phyloP scores from a whole-genome alignment of 2,888 invertebrate genomes.

The Mesodorylaimus sp. region DNA sequence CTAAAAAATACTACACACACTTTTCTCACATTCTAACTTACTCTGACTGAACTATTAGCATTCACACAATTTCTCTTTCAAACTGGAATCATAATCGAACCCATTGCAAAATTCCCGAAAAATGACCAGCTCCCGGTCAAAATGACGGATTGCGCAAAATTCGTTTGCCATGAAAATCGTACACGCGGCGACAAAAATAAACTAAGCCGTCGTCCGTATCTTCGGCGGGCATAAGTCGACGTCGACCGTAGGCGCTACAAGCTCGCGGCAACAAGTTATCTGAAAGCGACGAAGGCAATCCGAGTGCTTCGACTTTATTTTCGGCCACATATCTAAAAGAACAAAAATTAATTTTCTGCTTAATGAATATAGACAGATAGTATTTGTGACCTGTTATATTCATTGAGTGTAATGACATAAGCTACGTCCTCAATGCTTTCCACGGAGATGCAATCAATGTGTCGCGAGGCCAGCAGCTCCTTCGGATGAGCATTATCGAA shows the following conservation, averaged over 20 bases:
- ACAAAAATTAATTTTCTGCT: neutral
- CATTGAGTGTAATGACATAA: constrained; percentile 82
- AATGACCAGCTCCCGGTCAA: no score
- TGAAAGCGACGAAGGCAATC: neutral
- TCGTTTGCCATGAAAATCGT: constrained; percentile 75
- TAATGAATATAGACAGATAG: neutral
- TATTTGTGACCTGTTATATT: constrained; percentile 67
- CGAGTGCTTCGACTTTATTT: neutral
- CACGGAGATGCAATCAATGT: constrained; percentile 81
- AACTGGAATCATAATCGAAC: no score
- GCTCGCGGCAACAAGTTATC: neutral
- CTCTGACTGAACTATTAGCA: no score
- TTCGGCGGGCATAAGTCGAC: neutral
- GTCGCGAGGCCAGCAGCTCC: constrained; percentile 85
- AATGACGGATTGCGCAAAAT: constrained; percentile 42
- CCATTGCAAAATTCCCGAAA: no score
- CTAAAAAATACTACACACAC: no score
- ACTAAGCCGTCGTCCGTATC: constrained; percentile 52
- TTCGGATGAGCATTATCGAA: neutral
- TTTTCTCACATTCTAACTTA: no score
- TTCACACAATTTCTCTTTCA: no score
- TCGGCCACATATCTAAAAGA: neutral
- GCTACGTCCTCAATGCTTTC: constrained; percentile 95
- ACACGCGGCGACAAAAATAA: constrained; percentile 79
- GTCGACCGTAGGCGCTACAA: neutral